A percentile compares a stretch with the other conserved stretches of the same genome.
phyloP scores from a whole-genome alignment of 2,797 vertebrate genomes.

The Crax fasciolata region DNA sequence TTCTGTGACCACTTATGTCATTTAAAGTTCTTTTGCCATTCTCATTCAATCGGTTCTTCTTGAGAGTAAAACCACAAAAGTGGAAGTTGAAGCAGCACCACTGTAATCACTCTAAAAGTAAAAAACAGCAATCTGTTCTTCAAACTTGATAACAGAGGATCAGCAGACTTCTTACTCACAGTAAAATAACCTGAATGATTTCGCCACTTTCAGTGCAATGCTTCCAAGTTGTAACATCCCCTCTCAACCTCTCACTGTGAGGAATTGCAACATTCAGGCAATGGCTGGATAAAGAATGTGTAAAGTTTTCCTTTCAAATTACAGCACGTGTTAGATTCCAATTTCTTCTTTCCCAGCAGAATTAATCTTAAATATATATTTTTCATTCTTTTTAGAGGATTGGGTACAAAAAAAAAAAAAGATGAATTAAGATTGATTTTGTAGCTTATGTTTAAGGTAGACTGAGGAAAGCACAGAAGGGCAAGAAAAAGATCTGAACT shows the following conservation, averaged over 20 bases:
- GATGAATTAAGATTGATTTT: not conserved
- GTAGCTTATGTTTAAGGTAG: not conserved
- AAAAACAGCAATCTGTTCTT: not conserved
- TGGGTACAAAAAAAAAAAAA: not conserved
- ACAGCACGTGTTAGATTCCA: not conserved
- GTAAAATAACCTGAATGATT: not conserved
- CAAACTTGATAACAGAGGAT: too few species aligned
- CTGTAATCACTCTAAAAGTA: not conserved
- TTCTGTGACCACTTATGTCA: not conserved
- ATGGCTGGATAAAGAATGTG: not conserved
- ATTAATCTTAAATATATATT: not conserved
- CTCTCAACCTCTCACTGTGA: not conserved
- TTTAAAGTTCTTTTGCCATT: not conserved
- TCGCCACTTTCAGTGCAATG: not conserved
- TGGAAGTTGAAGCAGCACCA: not conserved
- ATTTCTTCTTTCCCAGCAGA: not conserved
- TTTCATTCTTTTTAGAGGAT: not conserved
- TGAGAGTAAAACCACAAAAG: not conserved
- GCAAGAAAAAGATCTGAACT: not conserved
- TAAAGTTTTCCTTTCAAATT: not conserved
- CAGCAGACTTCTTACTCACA: not conserved
- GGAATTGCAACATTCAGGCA: not conserved
- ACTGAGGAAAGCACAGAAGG: not conserved
- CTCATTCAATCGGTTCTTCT: not conserved
- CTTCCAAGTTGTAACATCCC: not conserved